Conservation (phyloP, 2,888 invertebrate species). For the Tribolium freemani region DNA sequence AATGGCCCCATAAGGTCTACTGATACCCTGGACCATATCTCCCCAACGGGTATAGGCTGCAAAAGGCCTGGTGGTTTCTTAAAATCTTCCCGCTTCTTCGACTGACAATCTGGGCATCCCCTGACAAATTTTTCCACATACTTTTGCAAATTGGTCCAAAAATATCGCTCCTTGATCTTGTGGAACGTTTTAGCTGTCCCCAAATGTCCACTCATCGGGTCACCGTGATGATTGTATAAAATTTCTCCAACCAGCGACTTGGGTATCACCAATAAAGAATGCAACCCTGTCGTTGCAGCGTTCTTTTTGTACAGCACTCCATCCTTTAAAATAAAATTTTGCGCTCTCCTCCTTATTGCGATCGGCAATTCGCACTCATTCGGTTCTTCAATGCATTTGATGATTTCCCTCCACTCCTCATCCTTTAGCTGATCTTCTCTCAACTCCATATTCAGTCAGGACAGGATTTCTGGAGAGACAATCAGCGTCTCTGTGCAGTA, state of each 20-base stretch:
- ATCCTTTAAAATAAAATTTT: constrained; percentile 28
- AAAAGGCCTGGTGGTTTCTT: neutral
- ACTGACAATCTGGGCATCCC: neutral
- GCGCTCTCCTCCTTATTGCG: constrained; percentile 40
- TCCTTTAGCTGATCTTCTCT: neutral
- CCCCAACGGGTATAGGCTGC: neutral
- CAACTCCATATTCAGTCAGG: constrained; percentile 1
- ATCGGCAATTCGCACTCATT: constrained; percentile 17
- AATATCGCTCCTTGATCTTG: neutral
- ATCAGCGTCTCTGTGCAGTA: constrained; percentile 37
- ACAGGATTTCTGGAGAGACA: constrained; percentile 43
- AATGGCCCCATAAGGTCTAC: too few relatives aligned
- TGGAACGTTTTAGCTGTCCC: neutral
- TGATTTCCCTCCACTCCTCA: neutral
- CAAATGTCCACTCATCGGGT: neutral
- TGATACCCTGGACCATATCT: neutral
- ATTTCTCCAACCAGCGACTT: neutral
- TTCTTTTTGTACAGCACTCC: too few relatives aligned
- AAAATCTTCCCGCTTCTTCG: neutral
- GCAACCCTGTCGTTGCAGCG: neutral
- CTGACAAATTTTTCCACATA: neutral
- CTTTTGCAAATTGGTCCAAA: neutral
- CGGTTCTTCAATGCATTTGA: constrained; percentile 33
- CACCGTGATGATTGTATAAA: neutral
- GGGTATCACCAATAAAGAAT: neutral